Evolutionary conservation across 2,888 invertebrate species (phyloP).

Genomic region (Drosophila nr. medialis): DNA sequence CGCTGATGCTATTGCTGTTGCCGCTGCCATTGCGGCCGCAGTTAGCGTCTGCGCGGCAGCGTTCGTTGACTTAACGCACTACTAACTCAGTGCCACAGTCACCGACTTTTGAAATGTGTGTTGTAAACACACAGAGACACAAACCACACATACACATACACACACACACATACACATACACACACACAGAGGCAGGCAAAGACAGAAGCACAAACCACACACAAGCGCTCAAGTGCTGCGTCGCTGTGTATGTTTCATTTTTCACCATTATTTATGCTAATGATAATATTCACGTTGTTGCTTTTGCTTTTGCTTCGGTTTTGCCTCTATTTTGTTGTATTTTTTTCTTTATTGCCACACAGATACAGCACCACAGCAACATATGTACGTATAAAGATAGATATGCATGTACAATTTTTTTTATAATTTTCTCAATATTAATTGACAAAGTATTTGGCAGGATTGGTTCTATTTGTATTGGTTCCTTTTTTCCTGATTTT

Average conservation of each 20-base stretch:
- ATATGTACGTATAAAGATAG: slow-evolving; percentile 1
- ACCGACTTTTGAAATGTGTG: slow-evolving; percentile 82
- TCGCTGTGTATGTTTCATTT: slow-evolving; percentile 54
- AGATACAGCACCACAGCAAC: slow-evolving; percentile 12
- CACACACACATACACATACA: slow-evolving; percentile 11
- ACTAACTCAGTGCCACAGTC: slow-evolving; percentile 84
- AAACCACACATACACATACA: slow-evolving; percentile 22
- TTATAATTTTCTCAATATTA: slow-evolving; percentile 22
- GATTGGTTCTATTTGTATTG: not conserved
- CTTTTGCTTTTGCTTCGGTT: slow-evolving; percentile 55
- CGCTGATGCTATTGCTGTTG: slow-evolving; percentile 27
- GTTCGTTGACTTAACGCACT: slow-evolving; percentile 83
- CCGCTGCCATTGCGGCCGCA: slow-evolving; percentile 47
- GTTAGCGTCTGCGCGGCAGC: slow-evolving; percentile 72
- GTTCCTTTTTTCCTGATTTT: not conserved
- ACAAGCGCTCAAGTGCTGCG: slow-evolving; percentile 29
- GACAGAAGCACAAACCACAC: slow-evolving; percentile 9
- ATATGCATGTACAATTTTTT: slow-evolving; percentile 12
- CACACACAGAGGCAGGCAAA: slow-evolving; percentile 4
- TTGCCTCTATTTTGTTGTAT: slow-evolving; percentile 44
- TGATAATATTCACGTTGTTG: slow-evolving; percentile 60
- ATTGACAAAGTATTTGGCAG: slow-evolving; percentile 13
- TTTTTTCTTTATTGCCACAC: slow-evolving; percentile 36
- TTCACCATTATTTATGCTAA: slow-evolving; percentile 75
- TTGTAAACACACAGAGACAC: slow-evolving; percentile 66